These are phyloP conservation scores for Pedetes capensis DNA, from an alignment of 2,113 vertebrate species.

Conservation along the genomic window DNA sequence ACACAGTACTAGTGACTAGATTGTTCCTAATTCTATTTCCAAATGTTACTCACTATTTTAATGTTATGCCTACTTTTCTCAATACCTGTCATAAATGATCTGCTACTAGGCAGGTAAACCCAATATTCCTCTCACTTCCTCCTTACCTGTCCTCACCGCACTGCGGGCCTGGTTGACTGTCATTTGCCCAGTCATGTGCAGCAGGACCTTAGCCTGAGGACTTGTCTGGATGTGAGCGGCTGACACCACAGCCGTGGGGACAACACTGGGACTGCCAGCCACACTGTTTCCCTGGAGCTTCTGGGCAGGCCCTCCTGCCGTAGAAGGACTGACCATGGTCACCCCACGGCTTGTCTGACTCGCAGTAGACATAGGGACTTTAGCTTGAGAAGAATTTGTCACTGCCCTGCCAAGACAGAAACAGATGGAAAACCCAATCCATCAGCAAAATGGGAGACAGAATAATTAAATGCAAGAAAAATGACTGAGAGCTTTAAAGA, in stretches of 20 bases:
- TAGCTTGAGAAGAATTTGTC: conserved; percentile 90
- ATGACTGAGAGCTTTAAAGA: conserved; percentile 9
- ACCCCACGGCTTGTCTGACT: conserved; percentile 89
- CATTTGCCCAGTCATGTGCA: conserved; percentile 95
- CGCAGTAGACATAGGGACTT: conserved; percentile 88
- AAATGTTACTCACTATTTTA: not conserved
- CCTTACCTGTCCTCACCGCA: conserved; percentile 93
- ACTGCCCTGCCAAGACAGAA: conserved; percentile 83
- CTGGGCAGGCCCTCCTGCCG: conserved; percentile 81
- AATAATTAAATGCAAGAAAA: conserved; percentile 9
- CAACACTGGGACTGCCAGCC: conserved; percentile 82
- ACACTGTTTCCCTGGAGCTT: conserved; percentile 88
- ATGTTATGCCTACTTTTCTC: not conserved
- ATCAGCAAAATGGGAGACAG: conserved; percentile 22
- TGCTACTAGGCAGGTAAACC: not conserved
- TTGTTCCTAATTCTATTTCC: not conserved
- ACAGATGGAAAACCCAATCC: not conserved
- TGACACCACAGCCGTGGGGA: conserved; percentile 87
- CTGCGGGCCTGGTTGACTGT: conserved; percentile 97
- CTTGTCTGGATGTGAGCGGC: conserved; percentile 91
- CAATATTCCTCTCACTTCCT: fast-evolving
- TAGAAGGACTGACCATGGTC: conserved; percentile 89
- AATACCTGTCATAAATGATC: not conserved
- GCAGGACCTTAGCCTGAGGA: conserved; percentile 92
- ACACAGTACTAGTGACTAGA: not conserved